A percentile compares a stretch with the other conserved stretches of the same genome.
Conservation (phyloP, 2,113 vertebrate species). For the Oncorhynchus nerka region DNA sequence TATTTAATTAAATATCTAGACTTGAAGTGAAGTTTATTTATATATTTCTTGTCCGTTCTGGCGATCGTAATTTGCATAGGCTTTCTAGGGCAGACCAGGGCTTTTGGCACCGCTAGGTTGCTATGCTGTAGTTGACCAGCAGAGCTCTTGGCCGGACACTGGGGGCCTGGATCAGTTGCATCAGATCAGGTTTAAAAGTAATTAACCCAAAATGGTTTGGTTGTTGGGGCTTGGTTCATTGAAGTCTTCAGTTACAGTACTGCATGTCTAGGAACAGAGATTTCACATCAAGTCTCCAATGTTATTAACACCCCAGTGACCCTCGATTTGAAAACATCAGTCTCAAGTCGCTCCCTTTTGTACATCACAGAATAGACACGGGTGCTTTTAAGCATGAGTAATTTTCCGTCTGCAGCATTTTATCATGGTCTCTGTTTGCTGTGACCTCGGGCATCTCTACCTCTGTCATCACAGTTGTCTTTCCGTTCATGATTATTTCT, state of each 20-base stretch:
- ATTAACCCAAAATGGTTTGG: not conserved
- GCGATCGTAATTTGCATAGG: too few species aligned
- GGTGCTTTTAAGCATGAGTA: slow-evolving; percentile 58
- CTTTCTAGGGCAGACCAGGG: too few species aligned
- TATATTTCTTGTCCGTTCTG: too few species aligned
- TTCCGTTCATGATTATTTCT: slow-evolving; percentile 36
- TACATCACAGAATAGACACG: slow-evolving; percentile 52
- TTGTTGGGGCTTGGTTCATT: slow-evolving; percentile 40
- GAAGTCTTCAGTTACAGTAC: slow-evolving; percentile 15
- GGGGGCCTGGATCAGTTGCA: too few species aligned
- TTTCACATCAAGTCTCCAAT: slow-evolving; percentile 39
- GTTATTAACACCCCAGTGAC: slow-evolving; percentile 35
- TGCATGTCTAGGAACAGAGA: slow-evolving; percentile 42
- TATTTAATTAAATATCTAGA: too few species aligned
- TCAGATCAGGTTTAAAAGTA: not conserved
- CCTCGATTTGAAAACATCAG: slow-evolving; percentile 38
- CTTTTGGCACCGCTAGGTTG: too few species aligned
- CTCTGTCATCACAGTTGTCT: slow-evolving; percentile 34
- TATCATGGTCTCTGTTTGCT: slow-evolving; percentile 37
- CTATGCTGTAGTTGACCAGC: too few species aligned
- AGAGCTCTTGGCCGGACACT: too few species aligned
- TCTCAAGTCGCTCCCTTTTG: slow-evolving; percentile 46
- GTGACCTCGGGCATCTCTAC: slow-evolving; percentile 29
- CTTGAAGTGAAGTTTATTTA: too few species aligned
- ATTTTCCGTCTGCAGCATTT: slow-evolving; percentile 43